A percentile compares a stretch with the other conserved stretches of the same genome.
phyloP scores from a whole-genome alignment of 2,888 invertebrate species.

The Caenorhabditis angaria region DNA sequence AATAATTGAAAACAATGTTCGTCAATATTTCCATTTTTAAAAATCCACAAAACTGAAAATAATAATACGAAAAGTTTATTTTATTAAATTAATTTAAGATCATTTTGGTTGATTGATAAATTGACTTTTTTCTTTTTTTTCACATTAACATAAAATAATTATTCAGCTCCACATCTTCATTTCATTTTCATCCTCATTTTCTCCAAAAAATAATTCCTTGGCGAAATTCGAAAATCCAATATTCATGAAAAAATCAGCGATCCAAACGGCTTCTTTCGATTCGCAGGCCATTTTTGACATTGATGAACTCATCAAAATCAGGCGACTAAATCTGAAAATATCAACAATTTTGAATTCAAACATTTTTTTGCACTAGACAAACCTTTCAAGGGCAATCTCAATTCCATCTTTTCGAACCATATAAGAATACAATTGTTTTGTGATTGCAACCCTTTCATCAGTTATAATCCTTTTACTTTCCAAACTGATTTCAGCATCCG shows the following conservation, averaged over 20 bases:
- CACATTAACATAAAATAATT: neutral
- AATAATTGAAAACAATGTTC: neutral
- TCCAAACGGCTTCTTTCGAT: constrained; percentile 70
- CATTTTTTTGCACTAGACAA: too few relatives aligned
- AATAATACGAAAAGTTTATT: too few relatives aligned
- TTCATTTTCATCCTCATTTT: constrained; percentile 7
- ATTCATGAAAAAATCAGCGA: constrained; percentile 70
- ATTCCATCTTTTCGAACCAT: constrained; percentile 63
- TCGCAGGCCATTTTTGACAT: constrained; percentile 71
- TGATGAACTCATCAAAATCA: constrained; percentile 68
- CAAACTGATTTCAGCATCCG: constrained; percentile 67
- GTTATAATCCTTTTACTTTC: constrained; percentile 51
- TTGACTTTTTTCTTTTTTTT: neutral
- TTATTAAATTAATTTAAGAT: too few relatives aligned
- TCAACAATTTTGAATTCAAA: neutral
- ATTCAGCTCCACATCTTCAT: constrained; percentile 5
- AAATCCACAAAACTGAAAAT: too few relatives aligned
- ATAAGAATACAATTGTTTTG: constrained; percentile 67
- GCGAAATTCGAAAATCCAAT: constrained; percentile 68
- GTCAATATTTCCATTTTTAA: neutral
- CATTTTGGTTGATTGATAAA: too few relatives aligned
- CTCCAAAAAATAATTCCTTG: constrained; percentile 65
- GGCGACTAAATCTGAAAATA: constrained; percentile 62
- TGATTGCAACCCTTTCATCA: constrained; percentile 60
- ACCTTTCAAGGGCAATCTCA: constrained; percentile 66